Base-by-base conservation (phyloP, 2,888 invertebrate species). In the Eilema depressum region DNA sequence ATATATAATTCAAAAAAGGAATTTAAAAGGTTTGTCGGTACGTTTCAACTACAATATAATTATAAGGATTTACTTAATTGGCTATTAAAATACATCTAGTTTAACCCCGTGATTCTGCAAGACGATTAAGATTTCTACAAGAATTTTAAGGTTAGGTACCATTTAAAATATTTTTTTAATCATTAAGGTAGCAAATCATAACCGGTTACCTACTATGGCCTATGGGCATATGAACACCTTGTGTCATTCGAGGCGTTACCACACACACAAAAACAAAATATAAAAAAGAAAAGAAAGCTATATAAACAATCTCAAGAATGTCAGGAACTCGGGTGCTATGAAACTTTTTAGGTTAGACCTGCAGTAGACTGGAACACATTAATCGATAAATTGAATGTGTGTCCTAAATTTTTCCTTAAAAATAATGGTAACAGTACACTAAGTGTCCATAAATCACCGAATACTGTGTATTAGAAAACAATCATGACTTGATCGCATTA, bases 361-460 rank as follows among this genome's bases (percentile, higher is more conserved):
- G 30, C 0, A 5, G 23, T 12, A 23, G 23, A 23, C 23, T 62
- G 7, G 2, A 33, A 33, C 23, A 23, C 1, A 3, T 14, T 62
- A 37, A 56, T 17, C 17, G 10, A 17, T 41, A 0, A 2, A 17
- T 2, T 8, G 8, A 1, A 11, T 28, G n/a, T 37, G 11, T 71
- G 14, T 74, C 70, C 63, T 11, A 41, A 63, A 67, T 61, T n/a
- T 47, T 12, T 20, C 12, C 14, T 12, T 11, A 2, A 53, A 62
- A 67, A 33, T 14, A n/a, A 70, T 71, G 77, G 76, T 26, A 12
- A 17, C 61, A 17, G 0, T 68, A 75, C 59, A 59, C 65, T 63
- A 37, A 11, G 33, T 75, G 68, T 71, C 65, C 76, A 82, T 83
- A 79, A 81, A 82, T 82, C 81, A 83, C 69, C 69, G 12, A 64